Percentiles rank a stretch among this genome's conserved stretches.
Conservation (phyloP, 2,888 invertebrate genomes). For the Euproctis similis region DNA sequence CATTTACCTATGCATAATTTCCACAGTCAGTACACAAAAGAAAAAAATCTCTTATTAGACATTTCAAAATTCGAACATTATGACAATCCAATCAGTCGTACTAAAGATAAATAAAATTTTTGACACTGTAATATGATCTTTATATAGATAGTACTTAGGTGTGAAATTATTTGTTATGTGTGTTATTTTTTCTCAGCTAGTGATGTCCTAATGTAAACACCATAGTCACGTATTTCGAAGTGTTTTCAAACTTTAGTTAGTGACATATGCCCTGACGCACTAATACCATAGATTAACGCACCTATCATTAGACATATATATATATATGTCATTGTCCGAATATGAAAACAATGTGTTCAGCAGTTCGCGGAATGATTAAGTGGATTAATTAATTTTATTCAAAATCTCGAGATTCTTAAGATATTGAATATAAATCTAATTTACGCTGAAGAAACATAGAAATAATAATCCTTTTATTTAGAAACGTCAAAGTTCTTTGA, state of each 20-base stretch:
- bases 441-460: neutral
- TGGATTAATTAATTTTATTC: constrained; percentile 6
- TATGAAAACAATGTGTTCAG: constrained; percentile 31
- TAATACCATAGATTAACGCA: constrained; percentile 57
- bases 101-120: constrained; percentile 11
- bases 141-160: neutral
- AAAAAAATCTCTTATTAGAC: constrained; percentile 9
- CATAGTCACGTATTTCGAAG: constrained; percentile 45
- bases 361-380: constrained; percentile 22
- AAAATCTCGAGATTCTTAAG: neutral
- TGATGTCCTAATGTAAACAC: constrained; percentile 52
- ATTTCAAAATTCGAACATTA: constrained; percentile 23
- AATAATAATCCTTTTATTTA: too few relatives aligned
- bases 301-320: constrained; percentile 38
- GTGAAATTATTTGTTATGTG: constrained; percentile 6
- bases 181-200: constrained; percentile 23
- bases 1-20: constrained; percentile 1
- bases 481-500: neutral
- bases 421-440: neutral
- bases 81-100: constrained; percentile 28
- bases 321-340: constrained; percentile 46
- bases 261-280: constrained; percentile 50
- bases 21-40: constrained; percentile 1
- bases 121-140: constrained; percentile 5
- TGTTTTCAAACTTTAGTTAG: constrained; percentile 54